Evolutionary conservation across 2,797 vertebrate genomes (phyloP), one percentile per base, ranked within the genome.

Genomic region (Brotula barbata): DNA sequence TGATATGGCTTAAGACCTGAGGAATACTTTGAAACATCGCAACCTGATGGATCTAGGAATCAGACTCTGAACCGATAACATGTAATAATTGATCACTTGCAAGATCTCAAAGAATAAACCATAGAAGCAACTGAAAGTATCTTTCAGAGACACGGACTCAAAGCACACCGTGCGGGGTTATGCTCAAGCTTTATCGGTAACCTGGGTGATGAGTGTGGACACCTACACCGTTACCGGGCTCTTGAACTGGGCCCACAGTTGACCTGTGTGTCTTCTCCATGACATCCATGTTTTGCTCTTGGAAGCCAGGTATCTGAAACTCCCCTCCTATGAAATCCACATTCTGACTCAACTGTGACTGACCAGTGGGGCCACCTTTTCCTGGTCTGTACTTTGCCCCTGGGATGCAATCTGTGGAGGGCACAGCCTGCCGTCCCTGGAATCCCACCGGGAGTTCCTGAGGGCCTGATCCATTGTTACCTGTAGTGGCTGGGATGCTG

Each of bases 201-300:
- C 95, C 95, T 51, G 93, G 93, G 87, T 96, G 95, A 74, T 98
- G 95, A 88, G 92, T 79, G 88, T 96, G 95, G 92, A 93, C 89
- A 75, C 91, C 92, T 66, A 94, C 91, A 71, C 91, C 91, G 73
- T 92, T 92, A 22, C 87, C 84, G 70, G 94, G 90, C 71, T 96
- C 95, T 62, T 93, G 91, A 72, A 90, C 92, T 71, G 94, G 93
- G 86, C 78, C 90, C 86, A 93, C 86, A 33, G 93, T 85, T 37
- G 93, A 91, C 84, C 94, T 92, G 84, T 94, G 94, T 88, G 94
- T 92, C 90, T 96, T 98, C 73, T 91, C 92, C 83, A 94, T 89
- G 87, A 92, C 80, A 3, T 91, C 93, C 85, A 94, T 84, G 78
- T 90, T 93, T 88, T 94, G 95, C 77, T 95, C 94, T 81, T 93